These are phyloP conservation scores for Colistium nudipinnis DNA, from an alignment of 2,113 vertebrate species.

Conservation along the genomic window DNA sequence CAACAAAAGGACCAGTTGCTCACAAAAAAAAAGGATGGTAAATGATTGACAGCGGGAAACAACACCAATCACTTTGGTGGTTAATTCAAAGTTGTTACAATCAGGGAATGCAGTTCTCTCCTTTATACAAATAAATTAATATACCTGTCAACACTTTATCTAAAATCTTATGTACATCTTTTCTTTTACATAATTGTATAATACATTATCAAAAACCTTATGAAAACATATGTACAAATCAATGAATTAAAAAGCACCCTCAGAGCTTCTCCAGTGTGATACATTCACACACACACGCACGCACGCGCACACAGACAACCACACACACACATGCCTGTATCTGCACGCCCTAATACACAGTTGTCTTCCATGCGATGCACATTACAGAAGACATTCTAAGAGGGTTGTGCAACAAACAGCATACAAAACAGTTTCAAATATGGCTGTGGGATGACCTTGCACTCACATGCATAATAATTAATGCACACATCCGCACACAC, in stretches of 20 bases:
- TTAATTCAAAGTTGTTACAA: slow-evolving; percentile 68
- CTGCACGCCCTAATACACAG: slow-evolving; percentile 27
- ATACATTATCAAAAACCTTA: slow-evolving; percentile 85
- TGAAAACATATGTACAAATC: slow-evolving; percentile 85
- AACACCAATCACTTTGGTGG: slow-evolving; percentile 79
- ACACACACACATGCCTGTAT: slow-evolving; percentile 25
- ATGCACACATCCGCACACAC: slow-evolving; percentile 29
- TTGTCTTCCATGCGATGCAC: slow-evolving; percentile 66
- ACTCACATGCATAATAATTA: slow-evolving; percentile 65
- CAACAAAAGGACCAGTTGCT: slow-evolving; percentile 28
- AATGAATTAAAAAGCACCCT: slow-evolving; percentile 77
- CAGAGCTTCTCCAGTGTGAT: slow-evolving; percentile 45
- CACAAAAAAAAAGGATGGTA: slow-evolving; percentile 12
- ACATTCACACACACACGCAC: slow-evolving; percentile 21
- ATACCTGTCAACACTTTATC: slow-evolving; percentile 77
- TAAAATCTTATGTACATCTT: slow-evolving; percentile 85
- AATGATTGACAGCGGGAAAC: slow-evolving; percentile 69
- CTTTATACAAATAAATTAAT: slow-evolving; percentile 82
- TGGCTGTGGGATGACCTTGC: slow-evolving; percentile 71
- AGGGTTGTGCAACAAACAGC: slow-evolving; percentile 81
- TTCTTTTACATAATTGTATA: slow-evolving; percentile 79
- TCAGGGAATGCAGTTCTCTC: slow-evolving; percentile 71
- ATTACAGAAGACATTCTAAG: slow-evolving; percentile 79
- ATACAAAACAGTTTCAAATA: slow-evolving; percentile 77
- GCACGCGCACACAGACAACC: slow-evolving; percentile 18